Conservation (phyloP, 2,888 invertebrate species). For the Psylliodes chrysocephalus region DNA sequence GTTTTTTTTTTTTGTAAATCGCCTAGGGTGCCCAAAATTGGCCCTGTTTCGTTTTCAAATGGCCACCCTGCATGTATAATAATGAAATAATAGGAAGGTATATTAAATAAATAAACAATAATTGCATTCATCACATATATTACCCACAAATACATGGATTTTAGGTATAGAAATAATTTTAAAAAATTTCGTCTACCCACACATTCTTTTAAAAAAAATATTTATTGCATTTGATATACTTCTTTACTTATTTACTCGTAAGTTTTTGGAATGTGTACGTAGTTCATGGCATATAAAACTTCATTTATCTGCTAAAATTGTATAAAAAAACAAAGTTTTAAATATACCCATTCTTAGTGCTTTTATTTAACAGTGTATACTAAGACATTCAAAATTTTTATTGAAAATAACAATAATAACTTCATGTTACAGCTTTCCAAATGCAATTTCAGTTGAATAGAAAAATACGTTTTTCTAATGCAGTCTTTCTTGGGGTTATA, state of each 20-base stretch:
- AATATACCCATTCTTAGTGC: constrained; percentile 53
- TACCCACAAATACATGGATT: constrained; percentile 58
- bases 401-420: constrained; percentile 45
- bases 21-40: no score
- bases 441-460: constrained; percentile 23
- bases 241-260: constrained; percentile 33
- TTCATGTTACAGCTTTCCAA: constrained; percentile 26
- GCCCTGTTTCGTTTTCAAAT: no score
- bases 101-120: neutral
- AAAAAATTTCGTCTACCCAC: constrained; percentile 50
- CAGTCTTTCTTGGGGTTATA: constrained; percentile 16
- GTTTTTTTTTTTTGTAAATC: no score
- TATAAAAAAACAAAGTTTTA: constrained; percentile 54
- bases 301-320: constrained; percentile 51
- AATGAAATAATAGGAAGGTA: no score
- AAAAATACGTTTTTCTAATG: constrained; percentile 9
- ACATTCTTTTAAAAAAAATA: constrained; percentile 45
- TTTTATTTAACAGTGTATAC: constrained; percentile 57
- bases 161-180: constrained; percentile 55
- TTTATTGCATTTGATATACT: constrained; percentile 53
- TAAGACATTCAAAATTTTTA: constrained; percentile 51
- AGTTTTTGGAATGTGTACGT: constrained; percentile 44
- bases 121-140: constrained; percentile 57
- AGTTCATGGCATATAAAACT: constrained; percentile 47
- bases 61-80: no score